Percentiles rank a stretch among this genome's conserved stretches.
These are phyloP conservation scores for Ctenopoma kingsleyae DNA, from an alignment of 2,797 vertebrate genomes.

Conservation along the genomic window DNA sequence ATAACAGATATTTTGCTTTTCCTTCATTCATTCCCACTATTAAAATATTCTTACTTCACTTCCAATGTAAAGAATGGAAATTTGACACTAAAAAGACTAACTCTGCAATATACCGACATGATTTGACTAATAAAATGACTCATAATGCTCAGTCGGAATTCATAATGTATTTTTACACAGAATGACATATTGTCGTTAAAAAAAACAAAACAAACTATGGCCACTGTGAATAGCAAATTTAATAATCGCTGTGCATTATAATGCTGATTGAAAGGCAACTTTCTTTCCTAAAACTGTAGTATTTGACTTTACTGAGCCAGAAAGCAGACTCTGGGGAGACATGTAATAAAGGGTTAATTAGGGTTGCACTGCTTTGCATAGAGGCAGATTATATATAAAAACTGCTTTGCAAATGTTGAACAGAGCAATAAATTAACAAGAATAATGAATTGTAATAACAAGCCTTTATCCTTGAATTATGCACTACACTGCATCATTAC, in stretches of 20 bases:
- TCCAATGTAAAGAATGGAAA: background rate
- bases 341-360: conserved; percentile 65
- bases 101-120: background rate
- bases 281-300: conserved; percentile 17
- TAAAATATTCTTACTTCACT: background rate
- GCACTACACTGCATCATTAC: conserved; percentile 58
- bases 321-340: conserved; percentile 32
- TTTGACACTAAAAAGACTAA: background rate
- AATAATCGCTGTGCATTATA: conserved; percentile 11
- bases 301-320: conserved; percentile 51
- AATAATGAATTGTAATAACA: conserved; percentile 68
- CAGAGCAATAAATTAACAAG: conserved; percentile 63
- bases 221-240: background rate
- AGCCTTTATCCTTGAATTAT: conserved; percentile 69
- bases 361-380: conserved; percentile 48
- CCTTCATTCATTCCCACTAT: background rate
- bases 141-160: background rate
- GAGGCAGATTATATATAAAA: conserved; percentile 44
- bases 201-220: background rate
- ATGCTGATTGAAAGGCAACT: conserved; percentile 21
- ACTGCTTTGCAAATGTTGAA: conserved; percentile 54
- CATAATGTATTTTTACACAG: background rate
- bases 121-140: background rate
- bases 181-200: too few species aligned
- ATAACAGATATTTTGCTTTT: background rate